These are phyloP conservation scores for Euborellia annulipes DNA, from an alignment of 1,140 invertebrate genomes.

Conservation along the genomic window DNA sequence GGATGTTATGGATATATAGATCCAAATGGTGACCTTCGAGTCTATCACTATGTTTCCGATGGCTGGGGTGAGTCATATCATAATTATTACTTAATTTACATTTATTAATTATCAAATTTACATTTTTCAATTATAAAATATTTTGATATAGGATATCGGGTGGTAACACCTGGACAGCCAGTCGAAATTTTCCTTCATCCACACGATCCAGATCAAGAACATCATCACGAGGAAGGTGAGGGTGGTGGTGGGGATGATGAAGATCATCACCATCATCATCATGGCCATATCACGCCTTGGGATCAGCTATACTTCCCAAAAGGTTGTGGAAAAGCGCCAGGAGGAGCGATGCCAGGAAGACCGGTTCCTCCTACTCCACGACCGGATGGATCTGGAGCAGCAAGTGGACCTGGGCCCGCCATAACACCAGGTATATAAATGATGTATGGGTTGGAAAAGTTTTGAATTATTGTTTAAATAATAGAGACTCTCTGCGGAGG, in stretches of 20 bases:
- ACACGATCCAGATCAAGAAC: conserved; percentile 17
- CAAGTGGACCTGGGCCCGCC: conserved; percentile 18
- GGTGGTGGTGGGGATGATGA: not conserved
- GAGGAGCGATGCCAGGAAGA: conserved; percentile 17
- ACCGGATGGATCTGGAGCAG: conserved; percentile 17
- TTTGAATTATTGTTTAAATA: too few relatives aligned
- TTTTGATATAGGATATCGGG: conserved; percentile 39
- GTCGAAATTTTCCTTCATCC: conserved; percentile 47
- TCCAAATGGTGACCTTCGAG: conserved; percentile 38
- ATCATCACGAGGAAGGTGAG: conserved; percentile 11
- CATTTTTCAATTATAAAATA: too few relatives aligned
- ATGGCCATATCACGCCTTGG: conserved; percentile 40
- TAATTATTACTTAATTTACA: too few relatives aligned
- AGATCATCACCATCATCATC: conserved; percentile 26
- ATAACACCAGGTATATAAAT: not conserved
- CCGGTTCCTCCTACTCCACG: conserved; percentile 11
- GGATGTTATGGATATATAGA: conserved; percentile 64
- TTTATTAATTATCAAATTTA: too few relatives aligned
- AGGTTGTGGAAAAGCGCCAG: conserved; percentile 33
- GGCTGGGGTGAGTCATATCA: conserved; percentile 28
- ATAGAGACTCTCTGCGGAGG: too few relatives aligned
- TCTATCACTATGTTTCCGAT: conserved; percentile 61
- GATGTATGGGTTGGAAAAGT: too few relatives aligned
- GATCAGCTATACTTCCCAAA: conserved; percentile 41
- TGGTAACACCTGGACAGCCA: conserved; percentile 45